phyloP scores from a whole-genome alignment of 2,113 vertebrate genomes.

The Sinocyclocheilus rhinocerous region DNA sequence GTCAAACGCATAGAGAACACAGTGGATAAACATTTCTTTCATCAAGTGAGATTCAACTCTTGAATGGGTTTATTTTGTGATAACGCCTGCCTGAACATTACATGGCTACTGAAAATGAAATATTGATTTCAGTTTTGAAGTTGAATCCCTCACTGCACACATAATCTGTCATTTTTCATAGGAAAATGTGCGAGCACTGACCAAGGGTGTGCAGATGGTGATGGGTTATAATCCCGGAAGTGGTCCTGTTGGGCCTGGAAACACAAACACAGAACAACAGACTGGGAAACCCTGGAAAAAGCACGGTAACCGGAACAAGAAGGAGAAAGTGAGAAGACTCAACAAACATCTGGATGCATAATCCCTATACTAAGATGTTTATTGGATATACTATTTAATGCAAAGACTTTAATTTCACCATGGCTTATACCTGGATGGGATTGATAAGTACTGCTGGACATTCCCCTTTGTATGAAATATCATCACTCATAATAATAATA shows the following conservation, averaged over 20 bases:
- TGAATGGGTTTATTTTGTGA: background rate
- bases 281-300: conserved; percentile 95
- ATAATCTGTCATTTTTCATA: conserved; percentile 57
- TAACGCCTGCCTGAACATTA: background rate
- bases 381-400: background rate
- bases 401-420: background rate
- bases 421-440: background rate
- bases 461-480: conserved; percentile 22
- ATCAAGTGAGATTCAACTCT: conserved; percentile 78
- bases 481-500: background rate
- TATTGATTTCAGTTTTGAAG: background rate
- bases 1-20: conserved; percentile 86
- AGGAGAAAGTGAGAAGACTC: conserved; percentile 90
- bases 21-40: conserved; percentile 93
- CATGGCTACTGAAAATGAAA: background rate
- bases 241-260: conserved; percentile 62
- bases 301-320: conserved; percentile 94
- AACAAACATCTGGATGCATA: conserved; percentile 91
- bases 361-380: conserved; percentile 30
- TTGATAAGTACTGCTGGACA: background rate
- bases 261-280: conserved; percentile 48
- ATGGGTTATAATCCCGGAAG: conserved; percentile 88
- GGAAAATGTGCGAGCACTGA: conserved; percentile 90
- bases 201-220: conserved; percentile 84
- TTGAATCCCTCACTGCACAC: background rate